A percentile compares a stretch with the other conserved stretches of the same genome.
Conservation (phyloP, 1,140 invertebrate species). For the Stenopsyche tienmushanensis region DNA sequence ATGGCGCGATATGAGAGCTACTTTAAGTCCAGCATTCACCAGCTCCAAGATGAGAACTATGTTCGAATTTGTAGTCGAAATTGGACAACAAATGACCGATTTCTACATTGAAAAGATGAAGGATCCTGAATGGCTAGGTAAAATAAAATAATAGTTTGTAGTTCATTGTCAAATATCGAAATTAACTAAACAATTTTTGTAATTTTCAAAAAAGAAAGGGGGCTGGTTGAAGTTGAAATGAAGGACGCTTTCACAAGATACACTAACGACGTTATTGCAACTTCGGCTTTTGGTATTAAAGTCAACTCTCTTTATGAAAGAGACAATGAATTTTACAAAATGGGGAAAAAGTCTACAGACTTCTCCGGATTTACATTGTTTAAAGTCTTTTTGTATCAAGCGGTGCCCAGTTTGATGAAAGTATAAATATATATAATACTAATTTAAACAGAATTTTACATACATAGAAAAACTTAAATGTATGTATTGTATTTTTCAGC, state of each 20-base stretch:
- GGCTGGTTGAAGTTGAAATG: conserved; percentile 37
- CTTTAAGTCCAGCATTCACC: conserved; percentile 8
- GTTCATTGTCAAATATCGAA: too few species aligned
- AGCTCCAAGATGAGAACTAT: conserved; percentile 4
- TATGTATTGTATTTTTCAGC: too few species aligned
- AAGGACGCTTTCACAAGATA: conserved; percentile 50
- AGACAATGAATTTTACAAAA: conserved; percentile 53
- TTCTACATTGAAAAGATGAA: background rate
- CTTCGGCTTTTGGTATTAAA: conserved; percentile 51
- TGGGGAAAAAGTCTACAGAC: conserved; percentile 47
- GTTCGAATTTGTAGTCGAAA: background rate
- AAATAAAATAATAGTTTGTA: too few species aligned
- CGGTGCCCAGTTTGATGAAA: background rate
- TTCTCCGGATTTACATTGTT: conserved; percentile 42
- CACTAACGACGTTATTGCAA: conserved; percentile 52
- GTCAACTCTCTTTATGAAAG: conserved; percentile 48
- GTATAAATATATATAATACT: background rate
- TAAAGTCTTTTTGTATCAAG: conserved; percentile 40
- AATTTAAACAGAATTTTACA: background rate
- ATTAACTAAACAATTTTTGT: too few species aligned
- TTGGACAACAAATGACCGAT: background rate
- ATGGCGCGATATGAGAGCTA: conserved; percentile 3
- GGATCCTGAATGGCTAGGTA: background rate
- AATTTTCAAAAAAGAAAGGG: background rate
- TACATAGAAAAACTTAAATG: too few species aligned